Conservation (phyloP, 2,888 invertebrate genomes). For the Acrobeloides nanus region DNA sequence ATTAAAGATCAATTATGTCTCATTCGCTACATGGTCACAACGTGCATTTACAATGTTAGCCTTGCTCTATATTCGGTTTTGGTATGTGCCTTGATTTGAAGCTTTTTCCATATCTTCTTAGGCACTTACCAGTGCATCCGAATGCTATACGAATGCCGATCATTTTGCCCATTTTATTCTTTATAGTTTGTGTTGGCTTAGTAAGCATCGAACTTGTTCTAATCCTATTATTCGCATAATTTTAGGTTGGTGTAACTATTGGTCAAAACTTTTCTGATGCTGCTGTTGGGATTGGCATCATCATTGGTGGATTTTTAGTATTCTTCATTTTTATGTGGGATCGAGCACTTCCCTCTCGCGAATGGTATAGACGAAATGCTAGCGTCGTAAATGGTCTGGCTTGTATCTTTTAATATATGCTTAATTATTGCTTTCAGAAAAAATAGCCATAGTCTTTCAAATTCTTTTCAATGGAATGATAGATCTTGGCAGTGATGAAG, state of each 20-base stretch:
- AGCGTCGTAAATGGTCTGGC: no score
- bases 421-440: no score
- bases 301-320: slow-evolving; percentile 30
- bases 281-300: slow-evolving; percentile 16
- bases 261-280: slow-evolving; percentile 14
- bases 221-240: no score
- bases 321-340: slow-evolving; percentile 37
- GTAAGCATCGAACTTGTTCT: slow-evolving; percentile 12
- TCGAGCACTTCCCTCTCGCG: slow-evolving; percentile 11
- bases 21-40: slow-evolving; percentile 49
- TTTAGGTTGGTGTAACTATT: no score
- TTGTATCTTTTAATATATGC: no score
- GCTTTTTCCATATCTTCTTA: no score
- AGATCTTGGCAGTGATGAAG: no score
- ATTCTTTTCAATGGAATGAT: no score
- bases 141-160: slow-evolving; percentile 37
- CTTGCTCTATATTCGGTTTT: slow-evolving; percentile 42
- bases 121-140: slow-evolving; percentile 21
- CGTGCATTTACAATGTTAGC: slow-evolving; percentile 46
- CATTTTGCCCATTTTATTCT: slow-evolving; percentile 41
- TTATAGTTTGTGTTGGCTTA: slow-evolving; percentile 25
- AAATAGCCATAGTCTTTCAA: no score
- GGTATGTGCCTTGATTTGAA: no score
- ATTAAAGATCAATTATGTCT: slow-evolving; percentile 48
- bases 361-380: no score